phyloP scores from a whole-genome alignment of 2,113 vertebrate genomes.

The Anhinga anhinga region DNA sequence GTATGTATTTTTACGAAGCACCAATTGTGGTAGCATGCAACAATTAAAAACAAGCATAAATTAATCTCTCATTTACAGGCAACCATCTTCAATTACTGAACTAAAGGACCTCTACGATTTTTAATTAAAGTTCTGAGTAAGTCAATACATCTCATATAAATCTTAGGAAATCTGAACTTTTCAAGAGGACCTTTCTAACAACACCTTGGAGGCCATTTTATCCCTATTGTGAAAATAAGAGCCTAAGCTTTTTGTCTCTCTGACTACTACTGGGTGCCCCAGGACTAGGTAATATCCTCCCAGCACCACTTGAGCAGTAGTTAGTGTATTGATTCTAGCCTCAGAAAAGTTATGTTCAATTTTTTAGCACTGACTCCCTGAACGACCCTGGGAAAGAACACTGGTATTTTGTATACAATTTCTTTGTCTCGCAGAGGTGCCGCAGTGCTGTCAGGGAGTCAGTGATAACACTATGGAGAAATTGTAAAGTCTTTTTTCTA shows the following conservation, averaged over 20 bases:
- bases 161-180: background rate
- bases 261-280: background rate
- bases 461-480: background rate
- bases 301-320: background rate
- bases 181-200: background rate
- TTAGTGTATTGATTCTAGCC: background rate
- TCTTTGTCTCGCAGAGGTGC: background rate
- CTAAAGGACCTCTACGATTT: constrained; percentile 17
- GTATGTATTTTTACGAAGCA: background rate
- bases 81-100: constrained; percentile 44
- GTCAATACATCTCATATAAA: background rate
- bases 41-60: constrained; percentile 60
- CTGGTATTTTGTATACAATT: background rate
- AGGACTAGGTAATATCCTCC: background rate
- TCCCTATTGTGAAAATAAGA: background rate
- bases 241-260: background rate
- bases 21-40: constrained; percentile 11
- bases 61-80: constrained; percentile 41
- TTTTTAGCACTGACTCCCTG: background rate
- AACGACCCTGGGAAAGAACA: background rate
- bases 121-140: constrained; percentile 51
- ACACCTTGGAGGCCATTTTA: background rate
- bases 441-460: background rate
- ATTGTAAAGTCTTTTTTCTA: background rate
- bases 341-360: background rate